Conservation (phyloP, 2,113 vertebrate genomes). For the Miniopterus natalensis region DNA sequence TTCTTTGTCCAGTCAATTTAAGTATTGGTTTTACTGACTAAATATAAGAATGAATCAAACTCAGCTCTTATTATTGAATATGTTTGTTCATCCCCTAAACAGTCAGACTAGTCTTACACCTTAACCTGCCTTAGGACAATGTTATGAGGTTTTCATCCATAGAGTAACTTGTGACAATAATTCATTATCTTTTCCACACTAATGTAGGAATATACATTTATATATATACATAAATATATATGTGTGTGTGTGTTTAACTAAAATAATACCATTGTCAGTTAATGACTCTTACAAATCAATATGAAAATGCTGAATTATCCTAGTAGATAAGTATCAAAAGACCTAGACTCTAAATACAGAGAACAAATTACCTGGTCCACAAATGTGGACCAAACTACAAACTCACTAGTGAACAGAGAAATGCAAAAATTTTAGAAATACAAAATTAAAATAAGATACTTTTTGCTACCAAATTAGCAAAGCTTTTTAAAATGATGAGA, state of each 20-base stretch:
- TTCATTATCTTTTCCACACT: neutral
- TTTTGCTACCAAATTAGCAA: conserved; percentile 28
- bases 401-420: conserved; percentile 23
- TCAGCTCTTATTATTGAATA: conserved; percentile 5
- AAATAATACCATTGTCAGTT: conserved; percentile 46
- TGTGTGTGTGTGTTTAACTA: neutral
- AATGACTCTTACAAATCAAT: neutral
- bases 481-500: neutral
- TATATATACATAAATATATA: neutral
- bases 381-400: neutral
- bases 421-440: conserved; percentile 46
- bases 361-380: conserved; percentile 5
- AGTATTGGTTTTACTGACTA: neutral
- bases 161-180: neutral
- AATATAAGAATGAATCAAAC: conserved; percentile 20
- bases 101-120: neutral
- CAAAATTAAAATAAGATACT: conserved; percentile 1
- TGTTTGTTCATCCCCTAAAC: conserved; percentile 7
- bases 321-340: conserved; percentile 33
- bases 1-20: conserved; percentile 50
- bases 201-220: conserved; percentile 38
- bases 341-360: conserved; percentile 50
- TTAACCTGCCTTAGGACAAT: neutral
- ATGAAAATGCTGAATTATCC: neutral
- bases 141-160: neutral